Evolutionary conservation across 2,888 invertebrate species (phyloP).

Genomic region (Tenthredo mesomela): DNA sequence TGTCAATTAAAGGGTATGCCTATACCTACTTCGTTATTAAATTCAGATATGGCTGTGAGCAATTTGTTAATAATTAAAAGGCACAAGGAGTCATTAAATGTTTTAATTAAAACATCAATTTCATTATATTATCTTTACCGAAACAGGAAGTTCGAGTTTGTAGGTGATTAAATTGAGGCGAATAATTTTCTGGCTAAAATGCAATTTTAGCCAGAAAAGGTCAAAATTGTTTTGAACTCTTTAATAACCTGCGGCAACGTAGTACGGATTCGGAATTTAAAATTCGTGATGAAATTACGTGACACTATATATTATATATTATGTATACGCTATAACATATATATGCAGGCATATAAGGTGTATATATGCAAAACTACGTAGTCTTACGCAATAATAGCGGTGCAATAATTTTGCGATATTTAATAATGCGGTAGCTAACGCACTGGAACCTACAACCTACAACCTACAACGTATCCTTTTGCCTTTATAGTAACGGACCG

Average conservation of each 20-base stretch:
- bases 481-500: not conserved
- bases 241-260: not conserved
- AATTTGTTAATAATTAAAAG: constrained; percentile 42
- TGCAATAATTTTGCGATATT: constrained; percentile 24
- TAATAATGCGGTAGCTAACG: constrained; percentile 18
- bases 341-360: not conserved
- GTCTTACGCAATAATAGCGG: not conserved
- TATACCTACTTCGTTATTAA: constrained; percentile 2
- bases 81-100: constrained; percentile 22
- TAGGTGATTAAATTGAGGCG: not conserved
- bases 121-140: not conserved
- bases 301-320: not conserved
- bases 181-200: not conserved
- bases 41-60: not conserved
- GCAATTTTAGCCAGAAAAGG: not conserved
- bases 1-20: constrained; percentile 4
- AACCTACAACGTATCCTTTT: not conserved
- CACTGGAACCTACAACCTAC: not conserved
- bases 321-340: too few species aligned
- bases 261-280: not conserved
- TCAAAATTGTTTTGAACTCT: not conserved
- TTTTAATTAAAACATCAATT: constrained; percentile 38
- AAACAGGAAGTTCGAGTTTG: not conserved
- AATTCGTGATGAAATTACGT: not conserved
- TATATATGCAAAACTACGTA: not conserved